These are phyloP conservation scores for Halcyon smyrnensis DNA, from an alignment of 2,797 vertebrate species.

Conservation along the genomic window DNA sequence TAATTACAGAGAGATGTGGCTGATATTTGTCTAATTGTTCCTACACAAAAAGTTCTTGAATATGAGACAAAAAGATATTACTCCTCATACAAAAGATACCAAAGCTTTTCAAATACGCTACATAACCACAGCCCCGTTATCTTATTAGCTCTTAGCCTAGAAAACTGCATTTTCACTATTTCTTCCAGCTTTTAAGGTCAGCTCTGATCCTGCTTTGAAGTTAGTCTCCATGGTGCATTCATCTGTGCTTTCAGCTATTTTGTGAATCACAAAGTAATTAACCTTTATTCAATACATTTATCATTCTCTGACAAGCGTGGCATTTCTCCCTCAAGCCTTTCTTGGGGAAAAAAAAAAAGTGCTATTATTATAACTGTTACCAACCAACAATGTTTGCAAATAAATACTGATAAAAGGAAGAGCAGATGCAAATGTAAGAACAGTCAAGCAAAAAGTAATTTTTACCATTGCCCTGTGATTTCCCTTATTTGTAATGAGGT, in stretches of 20 bases:
- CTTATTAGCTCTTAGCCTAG: not conserved
- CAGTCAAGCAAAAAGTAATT: not conserved
- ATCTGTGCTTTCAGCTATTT: slow-evolving; percentile 25
- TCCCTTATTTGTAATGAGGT: not conserved
- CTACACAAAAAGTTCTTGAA: not conserved
- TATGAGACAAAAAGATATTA: not conserved
- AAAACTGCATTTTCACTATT: not conserved
- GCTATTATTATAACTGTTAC: not conserved
- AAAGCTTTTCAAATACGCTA: not conserved
- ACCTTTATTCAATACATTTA: slow-evolving; percentile 58
- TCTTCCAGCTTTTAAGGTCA: not conserved
- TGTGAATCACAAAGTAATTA: slow-evolving; percentile 60
- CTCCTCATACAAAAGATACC: not conserved
- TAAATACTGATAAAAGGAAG: not conserved
- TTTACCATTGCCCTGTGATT: not conserved
- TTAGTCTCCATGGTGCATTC: not conserved
- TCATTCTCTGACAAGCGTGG: slow-evolving; percentile 6
- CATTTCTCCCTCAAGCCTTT: slow-evolving; percentile 33
- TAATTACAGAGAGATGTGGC: not conserved
- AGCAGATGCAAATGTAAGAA: not conserved
- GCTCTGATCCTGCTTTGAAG: not conserved
- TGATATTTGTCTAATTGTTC: not conserved
- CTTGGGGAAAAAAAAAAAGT: not conserved
- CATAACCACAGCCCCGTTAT: not conserved
- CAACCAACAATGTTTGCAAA: not conserved